These are phyloP conservation scores for Falco peregrinus DNA, from an alignment of 2,797 vertebrate genomes.

Conservation along the genomic window DNA sequence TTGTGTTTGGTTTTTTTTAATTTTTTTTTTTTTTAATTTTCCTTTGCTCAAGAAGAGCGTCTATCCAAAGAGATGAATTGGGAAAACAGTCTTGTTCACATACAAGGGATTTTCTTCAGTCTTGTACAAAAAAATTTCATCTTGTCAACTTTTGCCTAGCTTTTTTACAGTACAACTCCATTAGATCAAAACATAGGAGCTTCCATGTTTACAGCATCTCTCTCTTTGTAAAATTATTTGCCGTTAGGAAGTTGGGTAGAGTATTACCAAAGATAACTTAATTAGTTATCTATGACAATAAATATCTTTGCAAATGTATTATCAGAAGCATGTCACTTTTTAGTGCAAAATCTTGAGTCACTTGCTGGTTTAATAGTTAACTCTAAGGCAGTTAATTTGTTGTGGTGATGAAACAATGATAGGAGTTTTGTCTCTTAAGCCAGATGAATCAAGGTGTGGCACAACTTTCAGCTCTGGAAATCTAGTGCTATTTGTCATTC, in stretches of 20 bases:
- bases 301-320: not conserved
- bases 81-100: not conserved
- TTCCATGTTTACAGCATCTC: not conserved
- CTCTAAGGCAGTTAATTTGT: not conserved
- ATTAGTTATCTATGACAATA: not conserved
- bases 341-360: not conserved
- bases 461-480: not conserved
- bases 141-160: not conserved
- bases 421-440: not conserved
- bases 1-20: not conserved
- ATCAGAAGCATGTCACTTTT: not conserved
- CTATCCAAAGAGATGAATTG: accelerated
- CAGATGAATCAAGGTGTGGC: not conserved
- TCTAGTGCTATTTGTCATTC: not conserved
- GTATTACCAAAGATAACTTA: not conserved
- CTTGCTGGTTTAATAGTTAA: not conserved
- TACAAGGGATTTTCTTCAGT: not conserved
- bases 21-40: not conserved
- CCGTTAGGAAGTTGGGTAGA: not conserved
- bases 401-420: not conserved
- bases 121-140: not conserved
- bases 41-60: not conserved
- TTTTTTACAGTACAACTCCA: not conserved
- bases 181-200: not conserved
- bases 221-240: not conserved